Conservation (phyloP, 2,888 invertebrate species). For the Incurvaria masculella region DNA sequence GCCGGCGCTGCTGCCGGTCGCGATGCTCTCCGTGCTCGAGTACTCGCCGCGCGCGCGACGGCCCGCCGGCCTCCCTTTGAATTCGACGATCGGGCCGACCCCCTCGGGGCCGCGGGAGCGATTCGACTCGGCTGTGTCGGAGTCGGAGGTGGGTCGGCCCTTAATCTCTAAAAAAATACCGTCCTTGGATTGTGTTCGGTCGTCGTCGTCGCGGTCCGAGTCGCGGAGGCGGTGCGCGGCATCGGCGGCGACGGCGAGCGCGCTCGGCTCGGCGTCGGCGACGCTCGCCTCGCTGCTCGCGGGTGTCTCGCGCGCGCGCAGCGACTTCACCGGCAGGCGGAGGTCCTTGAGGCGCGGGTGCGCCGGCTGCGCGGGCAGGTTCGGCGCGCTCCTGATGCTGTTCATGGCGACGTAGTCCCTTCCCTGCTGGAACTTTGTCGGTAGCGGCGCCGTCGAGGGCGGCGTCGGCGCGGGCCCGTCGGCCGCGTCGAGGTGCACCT, state of each 20-base stretch:
- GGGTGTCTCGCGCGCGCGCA: conserved; percentile 60
- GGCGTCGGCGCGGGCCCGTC: conserved; percentile 76
- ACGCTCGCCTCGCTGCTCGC: conserved; percentile 63
- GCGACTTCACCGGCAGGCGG: conserved; percentile 68
- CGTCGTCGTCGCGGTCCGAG: conserved; percentile 64
- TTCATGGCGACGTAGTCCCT: conserved; percentile 70
- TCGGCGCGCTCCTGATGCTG: conserved; percentile 78
- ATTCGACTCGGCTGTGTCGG: conserved; percentile 53
- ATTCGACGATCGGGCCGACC: conserved; percentile 59
- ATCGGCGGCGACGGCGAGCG: conserved; percentile 47
- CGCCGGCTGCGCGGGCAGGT: conserved; percentile 66
- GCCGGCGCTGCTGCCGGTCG: conserved; percentile 82
- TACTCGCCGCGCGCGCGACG: conserved; percentile 58
- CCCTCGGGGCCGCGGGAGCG: conserved; percentile 53
- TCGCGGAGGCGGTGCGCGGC: conserved; percentile 53
- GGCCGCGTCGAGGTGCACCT: conserved; percentile 61
- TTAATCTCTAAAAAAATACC: conserved; percentile 72
- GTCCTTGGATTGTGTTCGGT: conserved; percentile 66
- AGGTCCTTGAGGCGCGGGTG: conserved; percentile 71
- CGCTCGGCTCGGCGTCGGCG: conserved; percentile 56
- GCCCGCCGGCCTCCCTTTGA: conserved; percentile 59
- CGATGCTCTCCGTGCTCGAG: conserved; percentile 84
- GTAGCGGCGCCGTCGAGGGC: conserved; percentile 80
- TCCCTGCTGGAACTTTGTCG: conserved; percentile 72
- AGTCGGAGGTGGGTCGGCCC: conserved; percentile 63